Percentiles rank a stretch among this genome's conserved stretches.
Evolutionary conservation across 2,888 invertebrate genomes (phyloP).

Genomic region (Koerneria pararmatus): DNA sequence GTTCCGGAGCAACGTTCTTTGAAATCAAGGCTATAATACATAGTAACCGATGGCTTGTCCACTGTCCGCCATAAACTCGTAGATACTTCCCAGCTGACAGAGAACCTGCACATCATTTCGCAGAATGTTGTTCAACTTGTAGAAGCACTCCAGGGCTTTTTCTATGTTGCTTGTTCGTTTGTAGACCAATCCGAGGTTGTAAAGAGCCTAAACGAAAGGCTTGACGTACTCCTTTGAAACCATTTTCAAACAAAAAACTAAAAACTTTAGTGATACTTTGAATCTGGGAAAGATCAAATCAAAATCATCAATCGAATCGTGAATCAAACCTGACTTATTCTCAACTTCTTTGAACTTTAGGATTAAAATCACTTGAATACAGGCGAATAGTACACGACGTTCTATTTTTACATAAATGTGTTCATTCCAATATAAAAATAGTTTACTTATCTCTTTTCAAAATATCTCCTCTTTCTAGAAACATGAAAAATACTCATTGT

Average conservation of each 20-base stretch:
- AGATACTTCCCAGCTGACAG: conserved; percentile 75
- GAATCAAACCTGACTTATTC: conserved; percentile 66
- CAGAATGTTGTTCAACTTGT: conserved; percentile 73
- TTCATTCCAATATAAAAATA: too few relatives aligned
- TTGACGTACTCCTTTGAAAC: background rate
- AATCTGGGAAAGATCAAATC: too few relatives aligned
- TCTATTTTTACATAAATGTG: too few relatives aligned
- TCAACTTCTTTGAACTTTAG: too few relatives aligned
- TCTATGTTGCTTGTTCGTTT: conserved; percentile 72
- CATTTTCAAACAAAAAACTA: background rate
- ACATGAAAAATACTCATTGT: too few relatives aligned
- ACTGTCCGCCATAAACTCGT: conserved; percentile 70
- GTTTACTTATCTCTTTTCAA: background rate
- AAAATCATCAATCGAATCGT: conserved; percentile 77
- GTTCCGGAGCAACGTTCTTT: too few relatives aligned
- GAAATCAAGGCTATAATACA: too few relatives aligned
- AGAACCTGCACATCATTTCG: conserved; percentile 73
- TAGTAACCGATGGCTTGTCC: conserved; percentile 66
- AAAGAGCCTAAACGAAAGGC: conserved; percentile 40
- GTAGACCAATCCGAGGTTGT: conserved; percentile 67
- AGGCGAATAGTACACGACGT: too few relatives aligned
- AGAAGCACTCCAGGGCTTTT: conserved; percentile 76
- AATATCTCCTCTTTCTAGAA: too few relatives aligned
- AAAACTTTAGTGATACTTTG: conserved; percentile 37
- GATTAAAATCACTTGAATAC: too few relatives aligned